Conservation (phyloP, 2,888 invertebrate species). For the Papilio demoleus region DNA sequence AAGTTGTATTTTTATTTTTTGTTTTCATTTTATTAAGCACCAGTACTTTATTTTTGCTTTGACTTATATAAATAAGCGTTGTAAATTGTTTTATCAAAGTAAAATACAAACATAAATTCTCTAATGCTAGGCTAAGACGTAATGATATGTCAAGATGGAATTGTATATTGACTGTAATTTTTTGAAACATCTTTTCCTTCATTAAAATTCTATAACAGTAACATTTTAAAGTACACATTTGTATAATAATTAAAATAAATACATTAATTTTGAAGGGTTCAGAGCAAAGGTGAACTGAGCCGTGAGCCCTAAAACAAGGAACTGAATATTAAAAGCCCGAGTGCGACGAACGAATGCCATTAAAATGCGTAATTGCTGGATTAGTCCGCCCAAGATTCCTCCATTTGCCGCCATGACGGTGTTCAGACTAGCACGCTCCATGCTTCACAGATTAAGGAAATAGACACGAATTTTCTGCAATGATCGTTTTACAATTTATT, state of each 20-base stretch:
- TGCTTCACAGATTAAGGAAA: slow-evolving; percentile 49
- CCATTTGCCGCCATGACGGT: slow-evolving; percentile 62
- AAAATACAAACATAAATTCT: no score
- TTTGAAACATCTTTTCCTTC: not conserved
- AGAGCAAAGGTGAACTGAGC: slow-evolving; percentile 50
- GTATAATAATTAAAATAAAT: slow-evolving; percentile 36
- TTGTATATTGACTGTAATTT: no score
- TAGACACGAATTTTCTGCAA: not conserved
- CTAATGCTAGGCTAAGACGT: no score
- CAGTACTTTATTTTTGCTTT: not conserved
- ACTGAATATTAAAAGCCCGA: slow-evolving; percentile 79
- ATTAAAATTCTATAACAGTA: not conserved
- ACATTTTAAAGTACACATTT: not conserved
- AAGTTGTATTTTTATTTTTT: not conserved
- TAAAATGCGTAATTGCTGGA: slow-evolving; percentile 83
- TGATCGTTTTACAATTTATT: not conserved
- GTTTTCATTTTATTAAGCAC: not conserved
- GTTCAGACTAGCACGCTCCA: slow-evolving; percentile 55
- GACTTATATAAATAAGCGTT: no score
- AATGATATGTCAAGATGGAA: no score
- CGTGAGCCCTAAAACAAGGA: slow-evolving; percentile 77
- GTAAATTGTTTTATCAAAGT: no score
- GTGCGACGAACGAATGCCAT: slow-evolving; percentile 73
- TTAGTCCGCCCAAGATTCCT: slow-evolving; percentile 81
- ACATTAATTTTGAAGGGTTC: slow-evolving; percentile 37